Evolutionary conservation across 2,113 vertebrate species (phyloP), one percentile per base, ranked within the genome.

Genomic region (Myodes glareolus): DNA sequence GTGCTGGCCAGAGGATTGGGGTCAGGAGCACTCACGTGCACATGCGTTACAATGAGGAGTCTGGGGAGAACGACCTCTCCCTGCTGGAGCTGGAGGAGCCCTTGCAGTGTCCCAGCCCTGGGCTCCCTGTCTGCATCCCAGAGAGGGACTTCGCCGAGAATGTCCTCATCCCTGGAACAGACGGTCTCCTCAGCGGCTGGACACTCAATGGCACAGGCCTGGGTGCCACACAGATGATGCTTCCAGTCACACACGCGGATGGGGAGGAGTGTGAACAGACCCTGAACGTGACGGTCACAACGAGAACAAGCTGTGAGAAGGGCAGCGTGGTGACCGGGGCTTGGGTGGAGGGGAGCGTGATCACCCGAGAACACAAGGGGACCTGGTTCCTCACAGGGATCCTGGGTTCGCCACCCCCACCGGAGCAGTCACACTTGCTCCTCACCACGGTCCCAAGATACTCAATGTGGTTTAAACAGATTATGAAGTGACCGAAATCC

Each of bases 371-470:
- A n/a, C 98, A 99, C 39, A 98, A 97, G 29, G 99, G 98, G 9
- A 99, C 99, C 0, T 99, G 98, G 95, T 99, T 99, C 90, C 98
- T 99, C 67, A 99, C 99, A 0, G 99, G 99, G 0, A 96, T 99
- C 52, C 97, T 99, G 82, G 97, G 98, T 29, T 97, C 98, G 0
- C 94, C 91, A 3, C 97, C 98, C 0, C 77, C 75, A 8, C 91
- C 96, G 67, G 96, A 86, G 17, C 97, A 98, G 3, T 63, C 47
- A 45, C 21, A 95, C 65, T 95, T 98, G 0, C 97, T 99, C 27
- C 99, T 99, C 97, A 99, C 98, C 52, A 99, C 99, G 96, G 98
- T 99, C 0, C 99, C 99, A 0, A 99, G 99, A 91, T 99, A 99
- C 47, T 97, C 98, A 25, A 97, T 98, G 90, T 99, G 99, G 99